phyloP scores from a whole-genome alignment of 2,797 vertebrate species.

The Danio aesculapii region DNA sequence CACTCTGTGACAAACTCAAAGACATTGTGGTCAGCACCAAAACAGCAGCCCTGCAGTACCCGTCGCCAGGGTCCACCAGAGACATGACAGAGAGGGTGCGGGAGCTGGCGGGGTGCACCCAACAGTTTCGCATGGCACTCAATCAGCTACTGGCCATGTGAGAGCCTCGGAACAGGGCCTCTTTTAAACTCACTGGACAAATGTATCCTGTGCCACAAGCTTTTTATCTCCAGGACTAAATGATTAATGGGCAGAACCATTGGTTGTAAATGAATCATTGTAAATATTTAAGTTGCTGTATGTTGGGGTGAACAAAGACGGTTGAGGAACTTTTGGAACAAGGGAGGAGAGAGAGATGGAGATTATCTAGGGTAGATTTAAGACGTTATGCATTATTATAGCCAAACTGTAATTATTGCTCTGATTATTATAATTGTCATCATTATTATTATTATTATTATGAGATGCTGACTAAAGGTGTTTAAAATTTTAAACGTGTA shows the following conservation, averaged over 20 bases:
- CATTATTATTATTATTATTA: slow-evolving; percentile 63
- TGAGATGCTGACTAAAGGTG: slow-evolving; percentile 70
- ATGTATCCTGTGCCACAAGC: slow-evolving; percentile 26
- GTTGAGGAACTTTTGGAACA: slow-evolving; percentile 59
- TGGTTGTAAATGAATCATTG: slow-evolving; percentile 81
- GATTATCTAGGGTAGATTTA: slow-evolving; percentile 73
- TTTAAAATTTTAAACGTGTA: slow-evolving; percentile 73
- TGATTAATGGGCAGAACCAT: slow-evolving; percentile 73
- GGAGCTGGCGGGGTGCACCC: slow-evolving; percentile 90
- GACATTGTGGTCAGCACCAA: slow-evolving; percentile 95
- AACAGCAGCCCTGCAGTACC: slow-evolving; percentile 92
- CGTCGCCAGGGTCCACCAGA: slow-evolving; percentile 83
- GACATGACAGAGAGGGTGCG: slow-evolving; percentile 95
- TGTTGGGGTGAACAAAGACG: slow-evolving; percentile 56
- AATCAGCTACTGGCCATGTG: slow-evolving; percentile 90
- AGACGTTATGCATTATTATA: slow-evolving; percentile 74
- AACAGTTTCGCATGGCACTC: slow-evolving; percentile 92
- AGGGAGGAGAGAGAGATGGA: slow-evolving; percentile 52
- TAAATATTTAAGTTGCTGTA: slow-evolving; percentile 82
- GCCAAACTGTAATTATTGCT: slow-evolving; percentile 76
- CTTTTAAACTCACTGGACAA: slow-evolving; percentile 45
- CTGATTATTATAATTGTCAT: slow-evolving; percentile 73
- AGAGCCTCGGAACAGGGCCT: slow-evolving; percentile 58
- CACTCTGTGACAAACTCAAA: slow-evolving; percentile 93
- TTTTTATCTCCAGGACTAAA: slow-evolving; percentile 65